Base-by-base conservation (phyloP, 2,888 invertebrate species). In the Stenoptilia bipunctidactyla region DNA sequence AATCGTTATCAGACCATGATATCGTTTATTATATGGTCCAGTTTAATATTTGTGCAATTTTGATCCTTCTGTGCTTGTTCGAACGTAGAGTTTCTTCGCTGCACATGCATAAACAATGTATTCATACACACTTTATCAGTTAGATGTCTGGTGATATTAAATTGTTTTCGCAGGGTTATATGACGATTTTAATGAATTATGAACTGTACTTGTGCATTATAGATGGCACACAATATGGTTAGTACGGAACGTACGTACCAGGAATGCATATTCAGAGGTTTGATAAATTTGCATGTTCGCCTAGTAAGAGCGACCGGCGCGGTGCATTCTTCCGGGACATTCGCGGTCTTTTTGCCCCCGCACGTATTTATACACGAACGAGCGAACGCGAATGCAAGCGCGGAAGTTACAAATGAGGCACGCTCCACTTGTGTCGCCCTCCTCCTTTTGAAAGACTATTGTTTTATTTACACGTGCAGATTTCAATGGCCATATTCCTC, bases 271-370 rank as follows among this genome's bases (percentile, higher is more conserved):
- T 20, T 20, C 20, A 20, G 20, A 3, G 20, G 20, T 8, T 8
- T 30, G 9, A 10, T 30, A 10, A 8, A n/a, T 42, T 15, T 44
- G 44, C 41, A 47, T 45, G 40, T 37, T 39, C 33, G 20, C 20
- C 15, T 37, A 25, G 37, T 36, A 36, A 35, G 34, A 39, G 45
- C 44, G 42, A 42, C 48, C 43, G 45, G 46, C 45, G 46, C 45
- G 40, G 50, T 48, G 60, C 66, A 63, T 66, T 69, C 65, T 70
- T 68, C 66, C 67, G 66, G 66, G 61, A 62, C 61, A 45, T 55
- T 59, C 61, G 66, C 56, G 53, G 63, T 66, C 64, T 69, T 70
- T 72, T 74, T 73, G 66, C 64, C 62, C 64, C 63, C 58, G 55
- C 51, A 55, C 53, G 52, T 65, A 61, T 66, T 67, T 66, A 67